Evolutionary conservation across 2,113 vertebrate genomes (phyloP).

Genomic region (Ammospiza nelsoni): DNA sequence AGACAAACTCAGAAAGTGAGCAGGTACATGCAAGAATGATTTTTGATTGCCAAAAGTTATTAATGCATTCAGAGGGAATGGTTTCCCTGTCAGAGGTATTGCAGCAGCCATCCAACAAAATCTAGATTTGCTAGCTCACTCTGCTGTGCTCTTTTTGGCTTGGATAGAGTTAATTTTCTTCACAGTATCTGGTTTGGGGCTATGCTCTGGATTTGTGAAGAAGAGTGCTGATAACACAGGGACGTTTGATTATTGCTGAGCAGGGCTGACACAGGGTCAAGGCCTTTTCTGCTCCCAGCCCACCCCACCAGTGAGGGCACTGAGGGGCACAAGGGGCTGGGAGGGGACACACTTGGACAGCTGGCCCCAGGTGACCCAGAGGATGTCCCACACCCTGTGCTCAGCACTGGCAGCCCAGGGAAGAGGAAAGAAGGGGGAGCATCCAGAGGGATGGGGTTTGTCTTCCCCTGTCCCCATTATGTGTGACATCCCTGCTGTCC

Average conservation of each 20-base stretch:
- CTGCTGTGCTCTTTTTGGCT: background rate
- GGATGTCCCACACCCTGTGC: background rate
- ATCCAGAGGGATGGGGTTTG: background rate
- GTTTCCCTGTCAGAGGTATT: background rate
- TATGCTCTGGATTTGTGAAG: background rate
- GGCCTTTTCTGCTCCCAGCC: background rate
- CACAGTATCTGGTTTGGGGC: background rate
- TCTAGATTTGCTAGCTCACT: background rate
- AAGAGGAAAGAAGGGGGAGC: background rate
- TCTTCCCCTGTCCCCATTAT: too few relatives aligned
- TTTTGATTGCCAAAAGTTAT: background rate
- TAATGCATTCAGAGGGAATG: background rate
- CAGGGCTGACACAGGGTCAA: background rate
- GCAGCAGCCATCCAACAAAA: background rate
- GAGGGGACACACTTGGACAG: background rate
- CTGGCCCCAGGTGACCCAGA: background rate
- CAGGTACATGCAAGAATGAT: background rate
- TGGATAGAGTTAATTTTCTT: background rate
- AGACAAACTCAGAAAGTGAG: background rate
- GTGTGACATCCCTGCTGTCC: background rate
- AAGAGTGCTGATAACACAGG: background rate
- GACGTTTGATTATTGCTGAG: background rate
- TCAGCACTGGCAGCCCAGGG: background rate
- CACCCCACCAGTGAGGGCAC: background rate
- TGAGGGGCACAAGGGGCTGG: background rate